Percentiles rank a stretch among this genome's conserved stretches.
Evolutionary conservation across 1,140 invertebrate species (phyloP).

Genomic region (Aricia agestis): DNA sequence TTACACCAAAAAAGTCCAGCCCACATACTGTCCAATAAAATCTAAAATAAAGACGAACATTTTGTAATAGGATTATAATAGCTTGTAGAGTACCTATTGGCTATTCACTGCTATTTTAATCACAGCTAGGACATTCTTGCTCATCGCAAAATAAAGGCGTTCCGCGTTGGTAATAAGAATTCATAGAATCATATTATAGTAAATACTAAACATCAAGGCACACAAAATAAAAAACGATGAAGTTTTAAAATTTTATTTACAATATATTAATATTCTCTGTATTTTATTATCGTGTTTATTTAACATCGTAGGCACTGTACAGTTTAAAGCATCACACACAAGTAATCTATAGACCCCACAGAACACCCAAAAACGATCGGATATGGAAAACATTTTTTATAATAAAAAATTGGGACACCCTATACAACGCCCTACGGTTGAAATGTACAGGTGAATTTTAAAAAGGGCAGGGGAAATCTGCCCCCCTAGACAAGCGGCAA

Average conservation of each 20-base stretch:
- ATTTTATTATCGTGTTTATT: constrained; percentile 41
- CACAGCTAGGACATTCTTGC: too few species aligned
- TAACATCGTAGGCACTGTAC: constrained; percentile 57
- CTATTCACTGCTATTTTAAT: too few species aligned
- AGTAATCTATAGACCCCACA: constrained; percentile 28
- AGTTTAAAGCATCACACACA: constrained; percentile 49
- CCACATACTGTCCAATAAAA: too few species aligned
- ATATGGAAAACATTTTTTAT: neutral
- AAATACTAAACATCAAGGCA: too few species aligned
- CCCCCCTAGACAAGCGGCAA: too few species aligned
- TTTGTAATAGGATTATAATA: too few species aligned
- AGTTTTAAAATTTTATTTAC: constrained; percentile 66
- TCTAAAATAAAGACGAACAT: too few species aligned
- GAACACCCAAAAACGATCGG: constrained; percentile 32
- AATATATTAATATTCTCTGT: constrained; percentile 74
- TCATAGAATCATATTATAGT: too few species aligned
- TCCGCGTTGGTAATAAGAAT: too few species aligned
- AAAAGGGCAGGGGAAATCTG: neutral
- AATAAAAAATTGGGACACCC: neutral
- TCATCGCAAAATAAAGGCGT: too few species aligned
- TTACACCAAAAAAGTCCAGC: too few species aligned
- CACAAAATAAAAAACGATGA: constrained; percentile 7
- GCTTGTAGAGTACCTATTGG: too few species aligned
- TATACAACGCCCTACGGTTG: neutral
- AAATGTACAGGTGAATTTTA: neutral